These are phyloP conservation scores for Fringilla coelebs DNA, from an alignment of 2,797 vertebrate genomes.

Conservation along the genomic window DNA sequence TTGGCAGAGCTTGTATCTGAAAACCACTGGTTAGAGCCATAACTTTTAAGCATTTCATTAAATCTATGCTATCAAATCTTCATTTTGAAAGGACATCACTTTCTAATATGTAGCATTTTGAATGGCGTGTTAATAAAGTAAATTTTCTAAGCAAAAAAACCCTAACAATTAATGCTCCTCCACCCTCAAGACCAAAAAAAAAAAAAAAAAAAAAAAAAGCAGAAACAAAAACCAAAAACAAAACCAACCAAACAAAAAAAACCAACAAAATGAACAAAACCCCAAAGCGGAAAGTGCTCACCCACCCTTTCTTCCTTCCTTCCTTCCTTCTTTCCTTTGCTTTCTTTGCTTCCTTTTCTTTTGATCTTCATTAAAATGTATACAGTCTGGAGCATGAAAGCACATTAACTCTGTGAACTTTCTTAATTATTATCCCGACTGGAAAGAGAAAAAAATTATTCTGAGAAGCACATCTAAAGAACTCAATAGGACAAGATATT, in stretches of 20 bases:
- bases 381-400: not conserved
- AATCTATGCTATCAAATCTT: not conserved
- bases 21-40: not conserved
- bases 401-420: not conserved
- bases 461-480: not conserved
- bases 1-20: not conserved
- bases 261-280: not conserved
- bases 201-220: not conserved
- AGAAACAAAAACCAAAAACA: no score
- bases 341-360: no score
- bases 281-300: no score
- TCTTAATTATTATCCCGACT: slow-evolving; percentile 14
- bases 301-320: no score
- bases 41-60: not conserved
- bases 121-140: not conserved
- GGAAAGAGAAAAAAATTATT: not conserved
- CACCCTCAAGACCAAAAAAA: rapidly evolving
- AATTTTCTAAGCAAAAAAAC: not conserved
- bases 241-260: not conserved
- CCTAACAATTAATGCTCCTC: rapidly evolving
- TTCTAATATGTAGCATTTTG: not conserved
- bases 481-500: not conserved
- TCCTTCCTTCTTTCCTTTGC: no score
- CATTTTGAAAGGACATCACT: not conserved
- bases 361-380: not conserved